phyloP scores from a whole-genome alignment of 2,888 invertebrate genomes.

The Dicyrtoma fusca region DNA sequence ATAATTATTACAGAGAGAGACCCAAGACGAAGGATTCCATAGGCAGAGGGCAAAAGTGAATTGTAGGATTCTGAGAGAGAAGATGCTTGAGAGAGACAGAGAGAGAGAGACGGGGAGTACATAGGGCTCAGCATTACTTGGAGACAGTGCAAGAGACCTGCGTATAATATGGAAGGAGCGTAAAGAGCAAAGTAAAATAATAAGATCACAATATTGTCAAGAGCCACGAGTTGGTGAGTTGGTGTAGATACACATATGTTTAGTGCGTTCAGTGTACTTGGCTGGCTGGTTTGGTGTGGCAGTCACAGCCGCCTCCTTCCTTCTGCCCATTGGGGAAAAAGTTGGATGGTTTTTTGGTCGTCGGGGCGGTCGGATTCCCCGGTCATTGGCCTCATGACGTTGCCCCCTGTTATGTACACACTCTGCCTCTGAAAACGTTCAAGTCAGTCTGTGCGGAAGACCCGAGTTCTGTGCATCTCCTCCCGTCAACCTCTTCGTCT shows the following conservation, averaged over 20 bases:
- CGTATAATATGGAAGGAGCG: no score
- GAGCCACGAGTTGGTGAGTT: not conserved
- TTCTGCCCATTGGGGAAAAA: slow-evolving; percentile 25
- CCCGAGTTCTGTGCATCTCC: slow-evolving; percentile 34
- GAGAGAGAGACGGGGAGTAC: not conserved
- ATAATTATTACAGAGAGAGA: no score
- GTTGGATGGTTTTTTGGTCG: slow-evolving; percentile 22
- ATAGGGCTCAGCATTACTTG: not conserved
- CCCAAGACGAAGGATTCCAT: no score
- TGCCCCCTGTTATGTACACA: slow-evolving; percentile 45
- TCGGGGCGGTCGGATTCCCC: slow-evolving; percentile 48
- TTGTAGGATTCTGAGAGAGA: no score
- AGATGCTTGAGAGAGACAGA: no score
- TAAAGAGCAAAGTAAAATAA: no score
- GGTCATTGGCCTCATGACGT: slow-evolving; percentile 56
- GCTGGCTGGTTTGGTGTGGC: no score
- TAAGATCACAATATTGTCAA: no score
- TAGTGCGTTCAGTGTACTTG: slow-evolving; percentile 1
- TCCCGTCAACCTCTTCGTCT: slow-evolving; percentile 17
- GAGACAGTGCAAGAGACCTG: not conserved
- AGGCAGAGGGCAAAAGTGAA: no score
- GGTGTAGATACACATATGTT: not conserved
- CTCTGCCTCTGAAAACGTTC: slow-evolving; percentile 28
- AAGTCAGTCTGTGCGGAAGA: slow-evolving; percentile 28
- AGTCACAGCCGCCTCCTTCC: slow-evolving; percentile 18